These are phyloP conservation scores for Symphodus melops DNA, from an alignment of 2,113 vertebrate genomes.

Conservation along the genomic window DNA sequence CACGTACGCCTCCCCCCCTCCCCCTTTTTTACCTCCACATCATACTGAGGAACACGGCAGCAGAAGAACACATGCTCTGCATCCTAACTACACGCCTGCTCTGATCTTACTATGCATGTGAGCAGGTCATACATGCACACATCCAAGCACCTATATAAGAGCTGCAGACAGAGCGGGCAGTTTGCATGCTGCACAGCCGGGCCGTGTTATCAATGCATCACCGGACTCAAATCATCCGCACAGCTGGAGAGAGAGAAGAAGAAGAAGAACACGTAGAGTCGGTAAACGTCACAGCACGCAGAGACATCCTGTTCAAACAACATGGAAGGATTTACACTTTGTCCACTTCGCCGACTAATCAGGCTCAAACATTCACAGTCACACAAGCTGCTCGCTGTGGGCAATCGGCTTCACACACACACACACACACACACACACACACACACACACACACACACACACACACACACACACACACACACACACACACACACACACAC, in stretches of 20 bases:
- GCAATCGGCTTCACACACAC: constrained; percentile 23
- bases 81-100: constrained; percentile 41
- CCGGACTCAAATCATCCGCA: background rate
- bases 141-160: background rate
- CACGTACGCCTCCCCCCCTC: constrained; percentile 12
- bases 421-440: background rate
- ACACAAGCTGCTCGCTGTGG: background rate
- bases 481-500: no score
- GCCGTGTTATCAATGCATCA: background rate
- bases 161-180: background rate
- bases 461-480: no score
- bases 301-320: background rate
- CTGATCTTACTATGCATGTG: constrained; percentile 11
- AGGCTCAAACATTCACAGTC: constrained; percentile 6
- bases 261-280: no score
- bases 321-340: background rate
- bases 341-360: constrained; percentile 28
- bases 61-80: constrained; percentile 47
- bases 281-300: background rate
- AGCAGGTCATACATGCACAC: background rate
- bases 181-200: constrained; percentile 5
- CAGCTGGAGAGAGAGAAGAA: no score
- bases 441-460: no score
- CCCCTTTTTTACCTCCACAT: constrained; percentile 31
- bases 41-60: constrained; percentile 16